A percentile compares a stretch with the other conserved stretches of the same genome.
phyloP scores from a whole-genome alignment of 2,888 invertebrate species.

The Acleris emargana region DNA sequence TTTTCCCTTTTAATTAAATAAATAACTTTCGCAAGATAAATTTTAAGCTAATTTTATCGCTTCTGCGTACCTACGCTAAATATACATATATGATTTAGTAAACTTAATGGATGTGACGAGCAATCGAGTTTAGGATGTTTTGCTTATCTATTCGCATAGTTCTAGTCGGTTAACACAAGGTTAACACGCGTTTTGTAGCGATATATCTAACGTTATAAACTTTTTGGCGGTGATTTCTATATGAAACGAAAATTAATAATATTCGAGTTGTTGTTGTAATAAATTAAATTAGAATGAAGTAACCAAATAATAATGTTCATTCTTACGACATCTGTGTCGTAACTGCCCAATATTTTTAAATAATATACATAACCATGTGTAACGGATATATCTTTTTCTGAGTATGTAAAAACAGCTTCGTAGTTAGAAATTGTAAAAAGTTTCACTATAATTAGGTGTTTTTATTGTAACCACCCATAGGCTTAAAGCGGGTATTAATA shows the following conservation, averaged over 20 bases:
- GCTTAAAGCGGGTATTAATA: constrained; percentile 27
- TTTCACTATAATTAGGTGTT: constrained; percentile 60
- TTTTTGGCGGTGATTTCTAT: constrained; percentile 59
- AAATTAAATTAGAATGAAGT: constrained; percentile 50
- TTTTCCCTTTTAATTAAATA: constrained; percentile 24
- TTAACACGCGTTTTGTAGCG: constrained; percentile 28
- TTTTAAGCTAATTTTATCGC: constrained; percentile 27
- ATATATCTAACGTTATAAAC: constrained; percentile 41
- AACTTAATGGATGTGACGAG: constrained; percentile 24
- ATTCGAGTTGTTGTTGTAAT: constrained; percentile 62
- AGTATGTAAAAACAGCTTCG: constrained; percentile 67
- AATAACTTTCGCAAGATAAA: constrained; percentile 1
- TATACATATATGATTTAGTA: constrained; percentile 15
- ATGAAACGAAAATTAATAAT: constrained; percentile 64
- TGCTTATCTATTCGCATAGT: constrained; percentile 32
- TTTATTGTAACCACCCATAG: constrained; percentile 39
- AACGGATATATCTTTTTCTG: constrained; percentile 55
- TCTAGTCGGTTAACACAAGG: constrained; percentile 22
- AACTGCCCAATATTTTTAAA: constrained; percentile 58
- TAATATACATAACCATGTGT: constrained; percentile 50
- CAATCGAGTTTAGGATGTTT: constrained; percentile 29
- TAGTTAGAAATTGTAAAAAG: constrained; percentile 68
- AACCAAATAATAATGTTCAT: constrained; percentile 54
- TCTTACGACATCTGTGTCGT: constrained; percentile 53
- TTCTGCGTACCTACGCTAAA: constrained; percentile 19